These are phyloP conservation scores for Alcedo atthis DNA, from an alignment of 2,797 vertebrate genomes.

Conservation along the genomic window DNA sequence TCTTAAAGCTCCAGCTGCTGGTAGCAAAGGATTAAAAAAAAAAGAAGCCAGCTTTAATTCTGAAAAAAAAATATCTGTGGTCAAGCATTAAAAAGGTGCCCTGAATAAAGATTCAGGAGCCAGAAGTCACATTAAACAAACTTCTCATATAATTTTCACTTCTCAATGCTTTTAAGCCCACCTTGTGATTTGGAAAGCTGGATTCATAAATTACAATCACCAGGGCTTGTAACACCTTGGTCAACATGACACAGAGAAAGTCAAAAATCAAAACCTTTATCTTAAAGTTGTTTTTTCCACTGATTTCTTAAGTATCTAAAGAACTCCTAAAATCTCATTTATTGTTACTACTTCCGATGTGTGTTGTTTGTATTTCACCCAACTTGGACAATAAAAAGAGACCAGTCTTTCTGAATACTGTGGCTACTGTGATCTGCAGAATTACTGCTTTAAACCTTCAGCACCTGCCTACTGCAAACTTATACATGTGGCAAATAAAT, in stretches of 20 bases:
- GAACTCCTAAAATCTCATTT: background rate
- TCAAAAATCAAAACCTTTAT: background rate
- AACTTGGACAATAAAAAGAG: background rate
- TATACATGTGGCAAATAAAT: background rate
- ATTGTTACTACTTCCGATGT: background rate
- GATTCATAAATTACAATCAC: background rate
- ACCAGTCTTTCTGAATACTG: background rate
- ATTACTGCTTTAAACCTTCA: background rate
- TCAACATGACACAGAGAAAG: background rate
- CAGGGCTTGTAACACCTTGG: background rate
- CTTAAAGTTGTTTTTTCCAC: background rate
- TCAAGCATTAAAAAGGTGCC: background rate
- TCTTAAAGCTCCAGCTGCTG: constrained; percentile 23
- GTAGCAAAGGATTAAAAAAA: constrained; percentile 3
- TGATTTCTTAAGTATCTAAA: background rate
- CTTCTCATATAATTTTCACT: background rate
- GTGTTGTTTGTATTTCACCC: background rate
- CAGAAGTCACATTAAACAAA: background rate
- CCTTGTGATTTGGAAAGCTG: background rate
- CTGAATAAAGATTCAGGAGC: background rate
- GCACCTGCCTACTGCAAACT: background rate
- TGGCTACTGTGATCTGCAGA: background rate
- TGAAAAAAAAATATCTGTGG: constrained; percentile 25
- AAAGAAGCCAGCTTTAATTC: constrained; percentile 8
- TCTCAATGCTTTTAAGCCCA: background rate